Evolutionary conservation across 2,888 invertebrate species (phyloP), one percentile per base, ranked within the genome.

Genomic region (Sinhomidia bicolor): DNA sequence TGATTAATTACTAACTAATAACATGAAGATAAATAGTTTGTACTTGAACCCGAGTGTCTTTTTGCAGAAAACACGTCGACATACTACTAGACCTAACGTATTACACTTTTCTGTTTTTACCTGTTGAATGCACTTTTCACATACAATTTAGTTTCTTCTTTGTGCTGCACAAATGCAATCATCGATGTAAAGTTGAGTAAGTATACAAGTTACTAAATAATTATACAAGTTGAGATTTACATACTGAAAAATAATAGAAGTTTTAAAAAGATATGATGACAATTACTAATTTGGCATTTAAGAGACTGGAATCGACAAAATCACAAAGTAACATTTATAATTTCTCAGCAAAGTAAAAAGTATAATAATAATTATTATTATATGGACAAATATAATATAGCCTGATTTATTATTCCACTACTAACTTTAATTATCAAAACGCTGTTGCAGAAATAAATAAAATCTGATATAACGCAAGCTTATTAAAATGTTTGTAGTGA

Each of bases 1-100:
- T n/a, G n/a, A 20, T 29, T 36, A 12, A 32, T 20, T 71, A 14
- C 4, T 20, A 71, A 36, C 32, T 0, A 10, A 36, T 68, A 36
- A 32, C 17, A 74, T 74, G 32, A 57, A 79, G 62, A 81, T 79
- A 85, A 83, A 76, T 85, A 84, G 12, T 89, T 89, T 89, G 89
- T 89, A 89, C 89, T 89, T 89, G 44, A 85, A 89, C 65, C 89
- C 89, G 89, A 85, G 89, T 89, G 89, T 89, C 89, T 85, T 85
- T n/a, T 85, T 89, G 76, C 62, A 85, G 57, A 85, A 89, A 89
- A 85, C 85, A 85, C 85, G 51, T 86, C 82, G 74, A 60, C 78
- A 29, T 57, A 36, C 41, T 57, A 76, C 6, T n/a, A 36, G 51
- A 47, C 20, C n/a, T 12, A 60, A 60, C 54, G 32, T 20, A 54